A percentile compares a stretch with the other conserved stretches of the same genome.
phyloP scores from a whole-genome alignment of 2,888 invertebrate species.

The Meiosimyza platycephala region DNA sequence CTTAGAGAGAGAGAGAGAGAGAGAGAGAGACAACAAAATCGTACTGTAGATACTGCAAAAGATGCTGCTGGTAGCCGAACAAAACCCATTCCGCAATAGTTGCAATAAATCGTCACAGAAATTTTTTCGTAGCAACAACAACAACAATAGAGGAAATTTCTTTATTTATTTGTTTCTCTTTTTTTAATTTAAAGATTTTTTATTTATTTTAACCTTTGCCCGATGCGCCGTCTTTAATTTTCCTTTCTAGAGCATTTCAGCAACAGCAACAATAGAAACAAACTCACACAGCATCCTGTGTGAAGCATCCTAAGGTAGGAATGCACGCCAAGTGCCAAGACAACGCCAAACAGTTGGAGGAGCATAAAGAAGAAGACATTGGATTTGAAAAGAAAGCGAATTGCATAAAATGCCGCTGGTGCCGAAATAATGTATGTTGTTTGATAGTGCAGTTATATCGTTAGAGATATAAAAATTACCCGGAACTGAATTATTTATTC shows the following conservation, averaged over 20 bases:
- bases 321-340: background rate
- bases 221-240: slow-evolving; percentile 30
- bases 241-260: slow-evolving; percentile 31
- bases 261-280: background rate
- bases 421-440: slow-evolving; percentile 3
- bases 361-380: background rate
- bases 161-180: slow-evolving; percentile 10
- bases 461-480: no score
- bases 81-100: slow-evolving; percentile 29
- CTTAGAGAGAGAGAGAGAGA: background rate
- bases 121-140: slow-evolving; percentile 2
- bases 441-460: background rate
- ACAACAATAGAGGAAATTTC: slow-evolving; percentile 4
- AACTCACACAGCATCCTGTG: background rate
- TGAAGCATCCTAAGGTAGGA: background rate
- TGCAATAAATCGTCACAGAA: slow-evolving; percentile 35
- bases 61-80: slow-evolving; percentile 8
- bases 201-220: slow-evolving; percentile 12
- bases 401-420: slow-evolving; percentile 28
- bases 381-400: background rate
- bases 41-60: background rate
- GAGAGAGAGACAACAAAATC: background rate
- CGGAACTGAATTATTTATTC: no score
- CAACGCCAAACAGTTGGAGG: background rate
- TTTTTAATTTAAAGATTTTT: slow-evolving; percentile 3